These are phyloP conservation scores for Subacronicta megacephala DNA, from an alignment of 2,888 invertebrate genomes.

Conservation along the genomic window DNA sequence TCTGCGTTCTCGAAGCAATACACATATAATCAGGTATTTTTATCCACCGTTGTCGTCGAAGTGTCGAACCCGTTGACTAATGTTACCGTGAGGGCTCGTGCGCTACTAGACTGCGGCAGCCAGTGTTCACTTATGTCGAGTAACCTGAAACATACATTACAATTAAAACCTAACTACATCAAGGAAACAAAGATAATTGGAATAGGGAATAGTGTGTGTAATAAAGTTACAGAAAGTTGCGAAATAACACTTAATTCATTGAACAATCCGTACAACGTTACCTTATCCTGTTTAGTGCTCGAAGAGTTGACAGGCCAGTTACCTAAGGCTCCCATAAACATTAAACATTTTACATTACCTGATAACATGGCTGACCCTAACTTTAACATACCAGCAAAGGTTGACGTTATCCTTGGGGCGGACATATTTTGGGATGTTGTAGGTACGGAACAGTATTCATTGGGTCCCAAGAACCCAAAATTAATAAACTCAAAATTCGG, in stretches of 20 bases:
- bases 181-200: conserved; percentile 1
- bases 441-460: not conserved
- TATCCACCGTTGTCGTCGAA: conserved; percentile 4
- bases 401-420: conserved; percentile 2
- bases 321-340: not conserved
- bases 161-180: not conserved
- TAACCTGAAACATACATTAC: conserved; percentile 4
- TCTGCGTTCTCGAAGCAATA: not conserved
- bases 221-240: not conserved
- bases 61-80: conserved; percentile 5
- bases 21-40: not conserved
- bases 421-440: conserved; percentile 10
- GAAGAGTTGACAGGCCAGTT: not conserved
- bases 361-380: conserved; percentile 3
- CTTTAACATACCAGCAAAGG: not conserved
- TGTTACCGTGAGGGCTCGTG: not conserved
- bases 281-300: conserved; percentile 3
- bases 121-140: not conserved
- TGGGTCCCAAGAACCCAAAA: not conserved
- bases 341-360: not conserved
- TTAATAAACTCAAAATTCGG: not conserved
- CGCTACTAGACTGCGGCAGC: not conserved
- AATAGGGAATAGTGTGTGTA: conserved; percentile 4
- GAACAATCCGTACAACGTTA: not conserved
- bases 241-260: not conserved